Percentiles rank a stretch among this genome's conserved stretches.
Evolutionary conservation across 2,113 vertebrate species (phyloP).

Genomic region (Macaca mulatta): DNA sequence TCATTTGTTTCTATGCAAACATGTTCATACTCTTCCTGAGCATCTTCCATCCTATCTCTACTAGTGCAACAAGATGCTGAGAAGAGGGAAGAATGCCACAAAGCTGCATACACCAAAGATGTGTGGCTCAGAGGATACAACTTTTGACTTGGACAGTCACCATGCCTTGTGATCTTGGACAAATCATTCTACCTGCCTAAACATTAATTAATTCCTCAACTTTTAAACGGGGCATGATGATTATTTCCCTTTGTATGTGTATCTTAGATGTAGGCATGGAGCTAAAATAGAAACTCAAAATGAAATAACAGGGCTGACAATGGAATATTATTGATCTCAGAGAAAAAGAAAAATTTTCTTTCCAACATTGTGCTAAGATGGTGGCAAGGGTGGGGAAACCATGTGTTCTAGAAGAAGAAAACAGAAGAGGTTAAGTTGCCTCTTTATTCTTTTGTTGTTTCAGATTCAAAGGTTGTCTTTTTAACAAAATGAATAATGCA

Average conservation of each 20-base stretch:
- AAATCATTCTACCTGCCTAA: neutral
- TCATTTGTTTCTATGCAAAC: neutral
- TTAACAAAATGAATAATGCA: constrained; percentile 59
- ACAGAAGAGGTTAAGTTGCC: neutral
- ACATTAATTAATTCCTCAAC: neutral
- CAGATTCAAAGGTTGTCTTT: constrained; percentile 37
- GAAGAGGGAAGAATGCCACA: neutral
- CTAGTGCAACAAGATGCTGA: neutral
- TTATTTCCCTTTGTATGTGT: neutral
- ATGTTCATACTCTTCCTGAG: neutral
- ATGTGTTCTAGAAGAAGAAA: neutral
- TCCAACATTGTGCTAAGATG: neutral
- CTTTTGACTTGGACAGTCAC: neutral
- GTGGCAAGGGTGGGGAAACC: neutral
- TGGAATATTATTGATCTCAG: neutral
- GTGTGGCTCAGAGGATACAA: neutral
- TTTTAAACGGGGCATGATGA: neutral
- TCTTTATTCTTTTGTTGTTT: constrained; percentile 51
- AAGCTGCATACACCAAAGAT: neutral
- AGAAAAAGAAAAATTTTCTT: neutral
- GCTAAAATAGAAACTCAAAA: neutral
- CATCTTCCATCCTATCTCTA: neutral
- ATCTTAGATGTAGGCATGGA: neutral
- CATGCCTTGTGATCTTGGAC: neutral
- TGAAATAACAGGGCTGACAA: neutral